Conservation (phyloP, 2,797 vertebrate genomes). For the Argya squamiceps region DNA sequence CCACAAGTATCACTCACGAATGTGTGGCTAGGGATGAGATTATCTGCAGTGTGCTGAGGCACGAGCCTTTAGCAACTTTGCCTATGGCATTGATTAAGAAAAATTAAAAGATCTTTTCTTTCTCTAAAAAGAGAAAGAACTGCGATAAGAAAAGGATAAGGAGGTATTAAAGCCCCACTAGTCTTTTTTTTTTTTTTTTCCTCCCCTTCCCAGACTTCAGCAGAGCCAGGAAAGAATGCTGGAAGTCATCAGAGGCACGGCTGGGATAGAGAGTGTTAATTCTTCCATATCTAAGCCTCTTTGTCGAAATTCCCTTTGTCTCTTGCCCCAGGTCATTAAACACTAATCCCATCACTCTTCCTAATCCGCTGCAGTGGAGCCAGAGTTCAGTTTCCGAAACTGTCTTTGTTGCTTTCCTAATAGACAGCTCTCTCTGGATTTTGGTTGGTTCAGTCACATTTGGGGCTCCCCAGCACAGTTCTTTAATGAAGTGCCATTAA, state of each 20-base stretch:
- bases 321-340: constrained; percentile 99
- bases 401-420: constrained; percentile 86
- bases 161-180: constrained; percentile 66
- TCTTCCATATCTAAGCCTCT: constrained; percentile 99
- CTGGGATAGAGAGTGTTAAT: constrained; percentile 94
- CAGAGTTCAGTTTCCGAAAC: constrained; percentile 90
- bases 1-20: neutral
- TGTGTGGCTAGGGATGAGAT: neutral
- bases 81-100: constrained; percentile 3
- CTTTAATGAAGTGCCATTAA: constrained; percentile 89
- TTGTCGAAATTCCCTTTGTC: constrained; percentile 99
- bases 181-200: constrained; percentile 17
- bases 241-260: constrained; percentile 78
- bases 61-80: neutral
- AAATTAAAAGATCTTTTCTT: constrained; percentile 51
- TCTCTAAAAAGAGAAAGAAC: neutral
- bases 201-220: constrained; percentile 33
- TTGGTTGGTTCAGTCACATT: constrained; percentile 76
- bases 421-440: constrained; percentile 83
- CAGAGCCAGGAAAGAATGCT: constrained; percentile 76
- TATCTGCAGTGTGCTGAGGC: neutral
- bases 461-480: constrained; percentile 75
- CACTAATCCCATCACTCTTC: constrained; percentile 99
- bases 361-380: constrained; percentile 94
- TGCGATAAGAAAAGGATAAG: constrained; percentile 63